phyloP scores from a whole-genome alignment of 2,888 invertebrate species.

The Caenorhabditis drosophilae region DNA sequence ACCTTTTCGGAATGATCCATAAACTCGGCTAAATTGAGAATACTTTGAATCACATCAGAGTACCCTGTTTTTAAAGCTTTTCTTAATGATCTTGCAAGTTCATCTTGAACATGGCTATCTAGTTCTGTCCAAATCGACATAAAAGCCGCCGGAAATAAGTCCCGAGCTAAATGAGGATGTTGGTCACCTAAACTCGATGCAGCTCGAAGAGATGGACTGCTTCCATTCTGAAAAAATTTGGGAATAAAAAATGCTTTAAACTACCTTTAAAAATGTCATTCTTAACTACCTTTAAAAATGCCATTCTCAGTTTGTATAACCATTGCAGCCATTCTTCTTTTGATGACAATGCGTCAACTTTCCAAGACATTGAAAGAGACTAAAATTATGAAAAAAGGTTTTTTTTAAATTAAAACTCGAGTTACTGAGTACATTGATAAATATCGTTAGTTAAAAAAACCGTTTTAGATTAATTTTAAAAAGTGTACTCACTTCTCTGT shows the following conservation, averaged over 20 bases:
- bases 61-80: conserved; percentile 79
- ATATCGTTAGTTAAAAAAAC: not conserved
- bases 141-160: conserved; percentile 96
- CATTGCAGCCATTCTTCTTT: conserved; percentile 96
- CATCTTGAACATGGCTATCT: conserved; percentile 80
- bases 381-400: not conserved
- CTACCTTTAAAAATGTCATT: not conserved
- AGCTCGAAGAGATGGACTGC: conserved; percentile 89
- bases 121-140: conserved; percentile 98
- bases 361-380: conserved; percentile 19
- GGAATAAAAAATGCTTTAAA: not conserved
- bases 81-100: conserved; percentile 81
- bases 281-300: conserved; percentile 81
- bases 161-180: conserved; percentile 90
- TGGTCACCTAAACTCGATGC: conserved; percentile 90
- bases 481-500: conserved; percentile 20
- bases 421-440: no score
- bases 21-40: conserved; percentile 92
- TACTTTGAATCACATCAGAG: conserved; percentile 62
- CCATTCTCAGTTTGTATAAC: conserved; percentile 88
- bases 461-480: not conserved
- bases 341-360: conserved; percentile 32
- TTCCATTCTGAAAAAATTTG: conserved; percentile 75
- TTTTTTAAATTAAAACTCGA: conserved; percentile 1
- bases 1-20: conserved; percentile 99